Evolutionary conservation across 2,888 invertebrate genomes (phyloP).

Genomic region (Cistogaster globosa): DNA sequence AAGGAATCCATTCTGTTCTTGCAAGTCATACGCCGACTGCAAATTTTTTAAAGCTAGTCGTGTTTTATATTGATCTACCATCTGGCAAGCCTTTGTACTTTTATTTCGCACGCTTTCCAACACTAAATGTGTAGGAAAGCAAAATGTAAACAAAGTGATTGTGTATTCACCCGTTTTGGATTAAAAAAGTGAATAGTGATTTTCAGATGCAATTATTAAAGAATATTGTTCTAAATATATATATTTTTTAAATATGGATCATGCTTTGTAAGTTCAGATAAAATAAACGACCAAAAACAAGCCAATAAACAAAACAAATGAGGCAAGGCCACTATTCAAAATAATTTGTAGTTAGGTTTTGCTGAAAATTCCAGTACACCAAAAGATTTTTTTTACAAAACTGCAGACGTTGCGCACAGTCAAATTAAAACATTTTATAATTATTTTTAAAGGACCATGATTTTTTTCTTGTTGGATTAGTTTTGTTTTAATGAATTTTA

Average conservation of each 20-base stretch:
- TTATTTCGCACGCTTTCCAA: slow-evolving; percentile 19
- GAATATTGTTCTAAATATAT: background rate
- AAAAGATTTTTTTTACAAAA: too few relatives aligned
- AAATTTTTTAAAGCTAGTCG: background rate
- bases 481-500: too few relatives aligned
- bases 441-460: too few relatives aligned
- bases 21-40: too few relatives aligned
- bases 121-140: slow-evolving; percentile 23
- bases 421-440: too few relatives aligned
- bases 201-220: background rate
- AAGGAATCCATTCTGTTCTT: too few relatives aligned
- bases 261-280: slow-evolving; percentile 13
- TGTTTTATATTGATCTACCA: background rate
- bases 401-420: too few relatives aligned
- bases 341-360: background rate
- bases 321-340: background rate
- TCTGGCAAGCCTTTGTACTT: slow-evolving; percentile 1
- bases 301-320: background rate
- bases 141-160: slow-evolving; percentile 69
- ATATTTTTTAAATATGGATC: slow-evolving; percentile 14
- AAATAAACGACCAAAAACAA: background rate
- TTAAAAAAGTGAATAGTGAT: slow-evolving; percentile 33
- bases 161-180: slow-evolving; percentile 47
- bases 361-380: too few relatives aligned
- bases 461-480: too few relatives aligned